A percentile compares a stretch with the other conserved stretches of the same genome.
Conservation (phyloP, 2,113 vertebrate species). For the Mionectes macconnelli region DNA sequence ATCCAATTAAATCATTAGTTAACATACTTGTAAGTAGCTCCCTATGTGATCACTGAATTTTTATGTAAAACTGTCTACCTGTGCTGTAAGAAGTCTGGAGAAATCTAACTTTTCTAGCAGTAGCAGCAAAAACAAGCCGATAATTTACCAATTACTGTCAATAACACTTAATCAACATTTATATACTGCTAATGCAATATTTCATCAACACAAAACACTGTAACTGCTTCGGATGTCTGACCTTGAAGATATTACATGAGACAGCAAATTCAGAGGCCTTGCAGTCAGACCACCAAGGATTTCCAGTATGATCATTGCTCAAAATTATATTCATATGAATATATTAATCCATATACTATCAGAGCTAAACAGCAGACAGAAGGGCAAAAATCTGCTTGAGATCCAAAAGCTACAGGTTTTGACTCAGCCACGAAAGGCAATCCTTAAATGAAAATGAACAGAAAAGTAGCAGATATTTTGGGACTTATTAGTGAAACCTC, state of each 20-base stretch:
- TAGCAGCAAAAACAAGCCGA: not conserved
- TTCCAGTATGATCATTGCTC: not conserved
- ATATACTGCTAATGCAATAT: not conserved
- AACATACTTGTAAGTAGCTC: not conserved
- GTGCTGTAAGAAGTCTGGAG: not conserved
- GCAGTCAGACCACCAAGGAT: not conserved
- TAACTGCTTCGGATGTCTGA: not conserved
- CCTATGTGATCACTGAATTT: not conserved
- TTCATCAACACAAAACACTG: not conserved
- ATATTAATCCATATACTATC: not conserved
- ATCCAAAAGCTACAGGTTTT: not conserved
- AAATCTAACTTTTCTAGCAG: not conserved
- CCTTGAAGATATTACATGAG: not conserved
- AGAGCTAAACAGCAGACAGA: not conserved
- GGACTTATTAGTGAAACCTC: not conserved
- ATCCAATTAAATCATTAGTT: not conserved
- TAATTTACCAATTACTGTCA: not conserved
- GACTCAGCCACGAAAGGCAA: not conserved
- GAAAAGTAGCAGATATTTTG: not conserved
- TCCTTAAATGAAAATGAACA: not conserved
- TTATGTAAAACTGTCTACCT: not conserved
- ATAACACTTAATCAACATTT: not conserved
- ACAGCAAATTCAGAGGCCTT: not conserved
- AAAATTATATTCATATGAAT: not conserved
- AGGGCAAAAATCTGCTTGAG: not conserved